Conservation (phyloP, 2,888 invertebrate genomes). For the Stenotaenia linearis region DNA sequence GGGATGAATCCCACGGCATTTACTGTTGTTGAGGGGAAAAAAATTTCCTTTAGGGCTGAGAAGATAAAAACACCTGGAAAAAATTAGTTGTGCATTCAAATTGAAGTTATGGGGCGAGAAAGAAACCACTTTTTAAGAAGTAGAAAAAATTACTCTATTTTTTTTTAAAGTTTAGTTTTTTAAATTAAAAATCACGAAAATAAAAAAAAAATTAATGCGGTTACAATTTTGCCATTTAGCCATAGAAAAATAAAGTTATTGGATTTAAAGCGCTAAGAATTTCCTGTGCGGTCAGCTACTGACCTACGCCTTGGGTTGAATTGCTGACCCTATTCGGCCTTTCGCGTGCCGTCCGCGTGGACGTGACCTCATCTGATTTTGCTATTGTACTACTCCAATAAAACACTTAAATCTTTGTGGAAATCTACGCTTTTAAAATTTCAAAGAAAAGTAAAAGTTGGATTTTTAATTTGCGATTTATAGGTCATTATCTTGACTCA, state of each 20-base stretch:
- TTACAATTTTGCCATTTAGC: neutral
- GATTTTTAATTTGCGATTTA: too few relatives aligned
- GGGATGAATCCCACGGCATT: neutral
- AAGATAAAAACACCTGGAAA: conserved; percentile 4
- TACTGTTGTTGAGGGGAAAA: neutral
- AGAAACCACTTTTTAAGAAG: neutral
- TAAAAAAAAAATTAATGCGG: neutral
- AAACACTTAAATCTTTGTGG: too few relatives aligned
- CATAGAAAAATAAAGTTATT: neutral
- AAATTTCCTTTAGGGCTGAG: neutral
- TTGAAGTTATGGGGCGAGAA: neutral
- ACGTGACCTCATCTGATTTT: neutral
- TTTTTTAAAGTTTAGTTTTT: neutral
- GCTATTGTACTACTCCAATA: neutral
- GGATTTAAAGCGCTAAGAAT: neutral
- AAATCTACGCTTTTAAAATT: too few relatives aligned
- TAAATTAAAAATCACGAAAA: neutral
- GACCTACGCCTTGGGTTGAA: neutral
- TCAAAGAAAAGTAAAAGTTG: neutral
- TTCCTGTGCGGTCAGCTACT: conserved; percentile 1
- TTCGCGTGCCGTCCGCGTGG: conserved; percentile 26
- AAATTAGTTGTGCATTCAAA: neutral
- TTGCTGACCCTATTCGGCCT: conserved; percentile 1
- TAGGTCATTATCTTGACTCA: too few relatives aligned
- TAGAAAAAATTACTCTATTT: neutral